Percentiles rank a stretch among this genome's conserved stretches.
Conservation (phyloP, 2,113 vertebrate genomes). For the Lasiurus cinereus region DNA sequence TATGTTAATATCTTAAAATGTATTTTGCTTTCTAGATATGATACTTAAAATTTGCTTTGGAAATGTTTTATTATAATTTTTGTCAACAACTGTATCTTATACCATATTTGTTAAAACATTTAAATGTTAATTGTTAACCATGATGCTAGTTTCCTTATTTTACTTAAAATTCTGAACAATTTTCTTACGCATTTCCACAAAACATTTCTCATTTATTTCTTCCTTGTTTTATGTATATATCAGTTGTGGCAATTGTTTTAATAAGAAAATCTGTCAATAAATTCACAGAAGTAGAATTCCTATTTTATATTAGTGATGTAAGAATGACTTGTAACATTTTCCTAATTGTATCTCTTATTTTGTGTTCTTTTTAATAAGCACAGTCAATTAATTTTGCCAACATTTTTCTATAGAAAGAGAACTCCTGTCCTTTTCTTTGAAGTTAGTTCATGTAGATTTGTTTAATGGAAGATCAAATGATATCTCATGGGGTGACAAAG, state of each 20-base stretch:
- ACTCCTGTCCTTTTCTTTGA: background rate
- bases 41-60: conserved; percentile 33
- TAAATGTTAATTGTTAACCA: background rate
- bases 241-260: conserved; percentile 11
- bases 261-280: conserved; percentile 1
- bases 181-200: background rate
- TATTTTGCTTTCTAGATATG: conserved; percentile 50
- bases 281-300: background rate
- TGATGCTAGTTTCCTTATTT: conserved; percentile 30
- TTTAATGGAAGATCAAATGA: background rate
- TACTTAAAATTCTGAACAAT: conserved; percentile 12
- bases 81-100: background rate
- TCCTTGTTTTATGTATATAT: background rate
- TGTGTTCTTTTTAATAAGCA: background rate
- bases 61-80: conserved; percentile 47
- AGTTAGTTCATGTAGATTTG: background rate
- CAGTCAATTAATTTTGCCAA: background rate
- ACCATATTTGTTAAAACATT: background rate
- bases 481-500: background rate
- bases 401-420: conserved; percentile 19
- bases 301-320: background rate
- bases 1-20: conserved; percentile 15
- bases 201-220: conserved; percentile 13
- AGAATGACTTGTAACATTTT: background rate
- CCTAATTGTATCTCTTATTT: background rate